Percentiles rank a stretch among this genome's conserved stretches.
These are phyloP conservation scores for Puffinus mauretanicus DNA, from an alignment of 2,113 vertebrate species.

Conservation along the genomic window DNA sequence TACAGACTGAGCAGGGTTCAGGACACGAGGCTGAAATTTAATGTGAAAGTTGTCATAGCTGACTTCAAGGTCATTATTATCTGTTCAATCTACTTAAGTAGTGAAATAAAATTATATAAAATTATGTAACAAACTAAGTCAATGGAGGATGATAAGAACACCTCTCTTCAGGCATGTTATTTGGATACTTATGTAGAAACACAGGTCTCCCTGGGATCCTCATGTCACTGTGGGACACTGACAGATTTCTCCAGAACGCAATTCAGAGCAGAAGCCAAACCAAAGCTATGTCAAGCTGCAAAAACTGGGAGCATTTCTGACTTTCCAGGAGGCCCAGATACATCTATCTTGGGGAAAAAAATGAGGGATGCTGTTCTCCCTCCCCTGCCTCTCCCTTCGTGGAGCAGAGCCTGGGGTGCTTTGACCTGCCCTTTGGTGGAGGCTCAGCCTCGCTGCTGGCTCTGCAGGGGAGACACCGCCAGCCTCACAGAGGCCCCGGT, in stretches of 20 bases:
- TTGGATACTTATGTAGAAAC: not conserved
- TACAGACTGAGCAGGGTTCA: not conserved
- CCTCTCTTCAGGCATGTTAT: not conserved
- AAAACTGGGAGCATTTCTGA: not conserved
- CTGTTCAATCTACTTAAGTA: not conserved
- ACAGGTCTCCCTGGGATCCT: not conserved
- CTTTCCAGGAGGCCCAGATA: not conserved
- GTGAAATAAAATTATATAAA: not conserved
- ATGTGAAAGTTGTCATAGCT: not conserved
- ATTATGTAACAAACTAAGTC: not conserved
- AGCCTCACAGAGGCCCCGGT: fast-evolving
- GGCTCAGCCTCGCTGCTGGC: not conserved
- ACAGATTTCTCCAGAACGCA: not conserved
- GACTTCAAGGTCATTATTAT: not conserved
- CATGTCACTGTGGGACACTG: not conserved
- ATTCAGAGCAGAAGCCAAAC: not conserved
- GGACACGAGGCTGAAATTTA: not conserved
- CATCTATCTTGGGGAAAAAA: not conserved
- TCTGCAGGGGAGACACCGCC: not conserved
- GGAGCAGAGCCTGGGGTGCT: not conserved
- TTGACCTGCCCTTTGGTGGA: not conserved
- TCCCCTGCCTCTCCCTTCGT: not conserved
- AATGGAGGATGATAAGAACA: not conserved
- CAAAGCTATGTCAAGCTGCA: not conserved
- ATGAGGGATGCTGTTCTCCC: not conserved